Base-by-base conservation (phyloP, 2,113 vertebrate species). In the Paratilapia polleni region DNA sequence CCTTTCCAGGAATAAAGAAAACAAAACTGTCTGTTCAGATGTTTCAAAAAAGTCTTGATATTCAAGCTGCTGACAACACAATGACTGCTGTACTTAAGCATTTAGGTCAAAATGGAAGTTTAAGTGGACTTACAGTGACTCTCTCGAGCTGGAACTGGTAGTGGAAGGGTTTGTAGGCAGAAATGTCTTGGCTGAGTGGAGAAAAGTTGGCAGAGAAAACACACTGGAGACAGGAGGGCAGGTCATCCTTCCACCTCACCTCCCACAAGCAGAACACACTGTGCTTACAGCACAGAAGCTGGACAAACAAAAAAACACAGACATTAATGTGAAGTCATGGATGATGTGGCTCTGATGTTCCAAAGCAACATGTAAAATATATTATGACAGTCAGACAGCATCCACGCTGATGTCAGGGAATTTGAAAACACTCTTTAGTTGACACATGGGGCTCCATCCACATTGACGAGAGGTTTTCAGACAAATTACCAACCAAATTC, bases 241-340 rank as follows among this genome's bases (percentile, higher is more conserved):
- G 96, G 78, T 96, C 97, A 28, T 89, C 94, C 17, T 91, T 95
- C 98, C 98, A 98, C 89, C 91, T 96, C 90, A 98, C 81, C 95
- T 99, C 98, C 98, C 98, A 99, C 84, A 99, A 87, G 80, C 97
- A 98, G 96, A 97, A 99, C 90, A 97, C 92, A 1, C 95, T 95
- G 96, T 98, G 98, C 93, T 95, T 96, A 91, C 96, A 98, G 95
- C 96, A 95, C 87, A 98, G 85, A 2, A 92, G 89, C 98, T 99
- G 92, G 15, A 84, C 54, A 58, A 15, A 75, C 17, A 80, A 38
- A 57, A 6, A 77, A 13, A 68, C 9, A 80, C 13, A 64, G 4
- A 77, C 41, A 34, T 10, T 8, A 77, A 17, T 6, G 20, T 11
- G 2, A 49, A 24, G 17, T 22, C 28, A 63, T 11, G n/a, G 5